Evolutionary conservation across 2,113 vertebrate species (phyloP).

Genomic region (Pimephales promelas): DNA sequence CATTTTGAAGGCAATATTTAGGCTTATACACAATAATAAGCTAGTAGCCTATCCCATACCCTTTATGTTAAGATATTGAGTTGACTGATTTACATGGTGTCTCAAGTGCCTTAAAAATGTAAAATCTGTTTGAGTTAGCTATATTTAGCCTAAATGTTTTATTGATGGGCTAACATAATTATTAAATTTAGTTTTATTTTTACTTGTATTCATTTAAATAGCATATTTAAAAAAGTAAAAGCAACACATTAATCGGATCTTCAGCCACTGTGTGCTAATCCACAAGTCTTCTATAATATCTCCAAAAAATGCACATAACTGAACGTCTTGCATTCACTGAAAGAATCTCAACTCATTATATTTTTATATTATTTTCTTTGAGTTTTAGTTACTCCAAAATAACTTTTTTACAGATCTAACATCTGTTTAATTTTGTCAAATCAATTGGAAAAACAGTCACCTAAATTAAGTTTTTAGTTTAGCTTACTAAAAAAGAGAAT

Average conservation of each 20-base stretch:
- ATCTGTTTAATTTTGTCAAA: no score
- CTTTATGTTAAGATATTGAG: neutral
- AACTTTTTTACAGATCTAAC: no score
- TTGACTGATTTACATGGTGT: neutral
- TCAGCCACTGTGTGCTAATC: neutral
- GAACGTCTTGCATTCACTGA: neutral
- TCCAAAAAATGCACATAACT: neutral
- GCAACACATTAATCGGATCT: neutral
- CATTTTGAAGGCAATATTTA: neutral
- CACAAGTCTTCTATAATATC: neutral
- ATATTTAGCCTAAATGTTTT: neutral
- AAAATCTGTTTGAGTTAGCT: neutral
- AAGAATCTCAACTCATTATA: no score
- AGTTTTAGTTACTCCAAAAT: no score
- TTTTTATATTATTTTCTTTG: no score
- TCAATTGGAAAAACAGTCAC: no score
- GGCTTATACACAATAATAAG: neutral
- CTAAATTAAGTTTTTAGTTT: no score
- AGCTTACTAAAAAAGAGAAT: no score
- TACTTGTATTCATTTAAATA: no score
- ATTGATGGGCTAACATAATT: no score
- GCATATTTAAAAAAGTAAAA: neutral
- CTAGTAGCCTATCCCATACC: neutral
- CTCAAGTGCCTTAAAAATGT: no score
- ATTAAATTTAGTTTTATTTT: no score